Percentiles rank a stretch among this genome's conserved stretches.
These are phyloP conservation scores for Anguilla pacifica DNA, from an alignment of 2,797 vertebrate genomes.

Conservation along the genomic window DNA sequence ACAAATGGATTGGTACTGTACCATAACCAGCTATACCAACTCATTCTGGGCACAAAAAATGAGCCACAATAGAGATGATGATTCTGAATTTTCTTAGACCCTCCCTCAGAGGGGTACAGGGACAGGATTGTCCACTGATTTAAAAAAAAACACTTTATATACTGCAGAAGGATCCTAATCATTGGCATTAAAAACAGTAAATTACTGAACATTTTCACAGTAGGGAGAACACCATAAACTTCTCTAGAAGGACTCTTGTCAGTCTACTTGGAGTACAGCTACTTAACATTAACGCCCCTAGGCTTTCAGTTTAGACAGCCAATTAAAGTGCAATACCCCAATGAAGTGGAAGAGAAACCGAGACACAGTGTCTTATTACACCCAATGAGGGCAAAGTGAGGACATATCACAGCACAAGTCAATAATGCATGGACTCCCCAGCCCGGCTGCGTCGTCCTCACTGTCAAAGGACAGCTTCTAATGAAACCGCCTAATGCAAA, in stretches of 20 bases:
- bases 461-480: not conserved
- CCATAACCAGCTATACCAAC: too few relatives aligned
- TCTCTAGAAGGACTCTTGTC: not conserved
- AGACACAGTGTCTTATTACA: not conserved
- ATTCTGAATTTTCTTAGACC: not conserved
- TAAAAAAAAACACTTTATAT: not conserved
- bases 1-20: not conserved
- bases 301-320: not conserved
- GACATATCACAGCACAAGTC: not conserved
- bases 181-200: not conserved
- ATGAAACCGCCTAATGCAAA: not conserved
- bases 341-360: not conserved
- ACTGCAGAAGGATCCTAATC: not conserved
- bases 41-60: not conserved
- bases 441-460: not conserved
- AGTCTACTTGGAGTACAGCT: not conserved
- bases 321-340: not conserved
- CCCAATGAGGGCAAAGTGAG: not conserved
- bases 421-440: not conserved
- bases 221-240: not conserved
- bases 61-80: not conserved
- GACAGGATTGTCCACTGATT: not conserved
- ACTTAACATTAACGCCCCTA: not conserved
- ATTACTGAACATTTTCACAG: not conserved
- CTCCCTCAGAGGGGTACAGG: not conserved